phyloP scores from a whole-genome alignment of 2,113 vertebrate genomes.

The Pelodiscus sinensis region DNA sequence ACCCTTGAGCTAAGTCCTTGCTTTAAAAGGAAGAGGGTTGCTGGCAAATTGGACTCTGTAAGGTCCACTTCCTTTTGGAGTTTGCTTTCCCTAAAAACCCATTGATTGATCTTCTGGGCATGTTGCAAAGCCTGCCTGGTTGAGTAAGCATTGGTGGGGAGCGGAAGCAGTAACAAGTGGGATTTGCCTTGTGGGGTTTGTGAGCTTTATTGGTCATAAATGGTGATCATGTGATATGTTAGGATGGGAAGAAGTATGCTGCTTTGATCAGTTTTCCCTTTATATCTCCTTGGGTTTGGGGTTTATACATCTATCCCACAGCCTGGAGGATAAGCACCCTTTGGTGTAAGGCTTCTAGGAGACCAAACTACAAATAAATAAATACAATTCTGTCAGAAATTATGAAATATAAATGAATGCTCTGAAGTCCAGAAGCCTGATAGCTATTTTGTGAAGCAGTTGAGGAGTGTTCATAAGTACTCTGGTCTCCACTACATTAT shows the following conservation, averaged over 20 bases:
- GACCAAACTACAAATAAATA: conserved; percentile 16
- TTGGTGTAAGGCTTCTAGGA: conserved; percentile 1
- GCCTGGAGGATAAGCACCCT: neutral
- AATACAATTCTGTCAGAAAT: conserved; percentile 22
- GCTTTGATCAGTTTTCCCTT: neutral
- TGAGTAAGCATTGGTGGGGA: neutral
- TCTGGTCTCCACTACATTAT: conserved; percentile 20
- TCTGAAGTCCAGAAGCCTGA: conserved; percentile 43
- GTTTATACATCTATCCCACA: neutral
- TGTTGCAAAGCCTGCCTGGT: neutral
- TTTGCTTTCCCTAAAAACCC: neutral
- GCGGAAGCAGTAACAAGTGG: neutral
- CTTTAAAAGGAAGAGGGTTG: neutral
- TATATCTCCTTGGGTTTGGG: neutral
- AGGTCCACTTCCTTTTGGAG: neutral
- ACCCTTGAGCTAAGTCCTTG: neutral
- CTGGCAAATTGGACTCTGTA: neutral
- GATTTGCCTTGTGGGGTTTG: neutral
- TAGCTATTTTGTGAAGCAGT: conserved; percentile 44
- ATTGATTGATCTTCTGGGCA: neutral
- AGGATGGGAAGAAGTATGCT: neutral
- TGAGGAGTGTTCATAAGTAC: conserved; percentile 44
- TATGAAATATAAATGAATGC: conserved; percentile 56
- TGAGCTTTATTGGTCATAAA: neutral
- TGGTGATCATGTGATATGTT: neutral